Base-by-base conservation (phyloP, 2,888 invertebrate species). In the Eupsilia transversa region DNA sequence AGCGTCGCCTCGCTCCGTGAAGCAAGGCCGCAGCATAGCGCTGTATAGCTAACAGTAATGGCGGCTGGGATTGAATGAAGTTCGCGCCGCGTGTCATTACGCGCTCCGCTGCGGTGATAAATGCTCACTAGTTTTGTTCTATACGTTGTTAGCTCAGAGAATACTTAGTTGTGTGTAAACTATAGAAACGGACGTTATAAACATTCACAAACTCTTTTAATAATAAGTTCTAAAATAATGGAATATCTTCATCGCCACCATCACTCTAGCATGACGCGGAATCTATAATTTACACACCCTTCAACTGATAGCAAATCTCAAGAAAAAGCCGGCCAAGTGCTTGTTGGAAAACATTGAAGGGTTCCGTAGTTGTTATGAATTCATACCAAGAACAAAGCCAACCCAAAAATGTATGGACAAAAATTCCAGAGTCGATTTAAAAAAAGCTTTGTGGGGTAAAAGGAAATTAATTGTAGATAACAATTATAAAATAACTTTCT, bases 31-130 rank as follows among this genome's bases (percentile, higher is more conserved):
- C 17, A 23, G 67, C 17, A 17, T 5, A 30, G 52, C 41, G 17
- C 35, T 33, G 27, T 20, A 33, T 0, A 10, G 17, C 23, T n/a
- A 12, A 57, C 20, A 46, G 46, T 20, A 20, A 46, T 56, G 60
- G 35, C 27, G 33, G 60, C 41, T 46, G 41, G 17, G 64, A 56
- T 56, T 65, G 30, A 65, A 79, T 65, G 43, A 69, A 70, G 33
- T 56, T 17, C 1, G 63, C 56, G 23, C 20, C 57, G 20, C 57
- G 12, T n/a, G 66, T 52, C 27, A 33, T 64, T n/a, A 27, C 59
- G 20, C 64, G 68, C 80, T 76, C 35, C 54, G 10, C 75, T 30
- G 0, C 43, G 80, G 46, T 41, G n/a, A 35, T 61, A 66, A 66
- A 38, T 38, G 56, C 49, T 65, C 65, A 35, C 81, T 80, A 49